Evolutionary conservation across 2,113 vertebrate genomes (phyloP), one percentile per base, ranked within the genome.

Genomic region (Tragelaphus scriptus): DNA sequence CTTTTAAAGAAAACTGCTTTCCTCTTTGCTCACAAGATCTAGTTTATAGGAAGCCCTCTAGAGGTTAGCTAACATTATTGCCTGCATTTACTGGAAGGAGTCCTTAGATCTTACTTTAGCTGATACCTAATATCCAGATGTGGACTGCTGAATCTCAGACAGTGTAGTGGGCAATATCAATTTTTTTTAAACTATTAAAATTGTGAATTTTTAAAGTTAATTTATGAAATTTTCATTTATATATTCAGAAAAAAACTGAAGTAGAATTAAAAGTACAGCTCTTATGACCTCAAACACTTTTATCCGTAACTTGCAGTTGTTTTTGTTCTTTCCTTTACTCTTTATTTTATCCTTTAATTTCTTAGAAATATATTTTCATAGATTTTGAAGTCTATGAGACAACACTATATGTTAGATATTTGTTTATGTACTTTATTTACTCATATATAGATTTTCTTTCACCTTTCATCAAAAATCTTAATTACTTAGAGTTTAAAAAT

Each of bases 31-130:
- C 3, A 19, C 40, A 71, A 51, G 32, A 93, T 49, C 53, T 94
- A 44, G 15, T 88, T 92, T 65, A 36, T 65, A 93, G 53, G 56
- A 55, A 51, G 88, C 94, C 97, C 95, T 97, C 96, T 98, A 90
- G 58, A 97, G 95, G 95, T 87, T 4, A 23, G 10, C 85, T 56
- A 84, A 7, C 15, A 30, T 89, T 71, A 97, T 80, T 36, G 16
- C 88, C 21, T 88, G 25, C 4, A 87, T 82, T 81, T 97, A 97
- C 80, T 65, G 23, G 5, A 13, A 56, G 26, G 55, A 79, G 3
- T 21, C 82, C 13, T n/a, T 11, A 26, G 21, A 9, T n/a, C 36
- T 58, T 84, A 17, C 87, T 95, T 82, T n/a, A 44, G 65, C 36
- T 23, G 19, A 3, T 55, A 59, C 7, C 47, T 68, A 16, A 91